A percentile compares a stretch with the other conserved stretches of the same genome.
phyloP scores from a whole-genome alignment of 2,113 vertebrate species.

The Lamprotornis superbus region DNA sequence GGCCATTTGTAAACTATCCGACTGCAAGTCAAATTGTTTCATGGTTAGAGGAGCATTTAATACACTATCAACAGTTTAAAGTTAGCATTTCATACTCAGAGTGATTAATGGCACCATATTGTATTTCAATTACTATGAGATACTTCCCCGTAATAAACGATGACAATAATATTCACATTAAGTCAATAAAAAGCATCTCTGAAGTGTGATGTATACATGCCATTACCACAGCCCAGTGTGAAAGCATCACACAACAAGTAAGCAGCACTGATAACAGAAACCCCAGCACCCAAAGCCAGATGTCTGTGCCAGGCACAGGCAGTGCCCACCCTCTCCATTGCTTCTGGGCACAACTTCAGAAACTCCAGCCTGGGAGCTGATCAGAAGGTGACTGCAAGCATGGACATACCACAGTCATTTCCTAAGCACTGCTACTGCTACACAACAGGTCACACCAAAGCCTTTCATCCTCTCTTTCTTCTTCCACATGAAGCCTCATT shows the following conservation, averaged over 20 bases:
- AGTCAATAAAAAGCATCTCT: constrained; percentile 78
- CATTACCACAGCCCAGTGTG: constrained; percentile 61
- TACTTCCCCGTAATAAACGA: constrained; percentile 73
- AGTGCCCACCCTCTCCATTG: neutral
- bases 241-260: constrained; percentile 61
- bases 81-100: constrained; percentile 69
- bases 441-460: neutral
- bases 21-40: constrained; percentile 70
- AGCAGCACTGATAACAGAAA: constrained; percentile 46
- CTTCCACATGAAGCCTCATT: neutral
- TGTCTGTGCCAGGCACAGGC: neutral
- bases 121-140: constrained; percentile 79
- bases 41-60: constrained; percentile 75
- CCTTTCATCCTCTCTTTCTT: constrained; percentile 4
- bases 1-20: constrained; percentile 24
- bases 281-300: neutral
- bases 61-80: constrained; percentile 71
- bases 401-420: neutral
- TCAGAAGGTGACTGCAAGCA: neutral
- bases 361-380: neutral
- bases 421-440: neutral
- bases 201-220: constrained; percentile 71
- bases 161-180: constrained; percentile 81
- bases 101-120: constrained; percentile 77
- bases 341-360: neutral